Evolutionary conservation across 2,113 vertebrate genomes (phyloP).

Genomic region (Choloepus hoffmanni): DNA sequence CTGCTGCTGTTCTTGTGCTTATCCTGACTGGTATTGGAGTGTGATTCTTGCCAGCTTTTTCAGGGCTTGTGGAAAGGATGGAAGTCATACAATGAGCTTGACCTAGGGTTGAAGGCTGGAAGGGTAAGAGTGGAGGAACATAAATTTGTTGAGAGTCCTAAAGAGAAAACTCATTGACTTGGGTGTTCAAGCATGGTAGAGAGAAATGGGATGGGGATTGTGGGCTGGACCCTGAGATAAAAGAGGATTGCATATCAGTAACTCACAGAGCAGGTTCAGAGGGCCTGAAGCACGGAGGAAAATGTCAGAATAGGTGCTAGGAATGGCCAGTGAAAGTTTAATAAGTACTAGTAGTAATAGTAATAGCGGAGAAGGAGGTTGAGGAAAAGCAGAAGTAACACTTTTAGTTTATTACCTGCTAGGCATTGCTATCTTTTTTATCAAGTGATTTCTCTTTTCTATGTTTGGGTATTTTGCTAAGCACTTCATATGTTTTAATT

Average conservation of each 20-base stretch:
- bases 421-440: background rate
- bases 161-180: background rate
- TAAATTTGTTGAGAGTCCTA: background rate
- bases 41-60: background rate
- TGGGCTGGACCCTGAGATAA: background rate
- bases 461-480: background rate
- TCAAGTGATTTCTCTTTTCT: background rate
- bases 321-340: background rate
- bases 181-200: background rate
- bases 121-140: background rate
- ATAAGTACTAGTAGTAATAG: background rate
- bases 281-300: background rate
- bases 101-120: background rate
- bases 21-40: background rate
- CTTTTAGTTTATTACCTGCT: background rate
- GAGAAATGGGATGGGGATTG: background rate
- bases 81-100: background rate
- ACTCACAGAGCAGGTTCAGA: background rate
- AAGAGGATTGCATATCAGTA: background rate
- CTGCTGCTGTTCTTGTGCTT: background rate
- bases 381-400: background rate
- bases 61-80: background rate
- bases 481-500: background rate
- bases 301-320: background rate
- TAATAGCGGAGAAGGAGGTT: background rate